These are phyloP conservation scores for Ammospiza nelsoni DNA, from an alignment of 2,113 vertebrate species.

Conservation along the genomic window DNA sequence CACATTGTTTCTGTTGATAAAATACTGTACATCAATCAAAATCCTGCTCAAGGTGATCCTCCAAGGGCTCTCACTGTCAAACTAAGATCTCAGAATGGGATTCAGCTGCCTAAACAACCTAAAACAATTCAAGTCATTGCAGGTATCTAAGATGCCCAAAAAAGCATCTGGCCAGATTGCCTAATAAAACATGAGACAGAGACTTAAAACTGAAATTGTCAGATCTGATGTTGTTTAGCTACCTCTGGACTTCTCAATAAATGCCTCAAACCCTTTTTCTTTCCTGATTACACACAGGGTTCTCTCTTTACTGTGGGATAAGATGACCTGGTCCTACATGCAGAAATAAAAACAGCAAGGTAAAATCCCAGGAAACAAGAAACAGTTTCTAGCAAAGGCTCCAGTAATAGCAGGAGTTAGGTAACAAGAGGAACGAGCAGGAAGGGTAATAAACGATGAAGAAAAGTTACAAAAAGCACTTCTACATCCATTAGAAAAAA, in stretches of 20 bases:
- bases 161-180: neutral
- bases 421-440: neutral
- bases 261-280: neutral
- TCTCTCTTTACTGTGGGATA: neutral
- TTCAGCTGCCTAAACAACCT: neutral
- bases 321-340: neutral
- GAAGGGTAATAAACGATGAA: fast-evolving
- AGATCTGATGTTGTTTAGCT: neutral
- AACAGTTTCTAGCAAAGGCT: neutral
- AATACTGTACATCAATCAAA: neutral
- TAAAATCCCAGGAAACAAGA: neutral
- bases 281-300: neutral
- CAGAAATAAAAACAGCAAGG: neutral
- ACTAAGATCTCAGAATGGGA: neutral
- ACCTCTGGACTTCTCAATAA: neutral
- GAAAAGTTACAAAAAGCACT: neutral
- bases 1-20: neutral
- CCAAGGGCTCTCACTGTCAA: neutral
- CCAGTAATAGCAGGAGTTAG: neutral
- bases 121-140: neutral
- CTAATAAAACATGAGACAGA: neutral
- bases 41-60: neutral
- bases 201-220: neutral
- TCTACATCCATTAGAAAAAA: neutral
- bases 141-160: neutral